phyloP scores from a whole-genome alignment of 2,888 invertebrate genomes.

The Brenthis hecate region DNA sequence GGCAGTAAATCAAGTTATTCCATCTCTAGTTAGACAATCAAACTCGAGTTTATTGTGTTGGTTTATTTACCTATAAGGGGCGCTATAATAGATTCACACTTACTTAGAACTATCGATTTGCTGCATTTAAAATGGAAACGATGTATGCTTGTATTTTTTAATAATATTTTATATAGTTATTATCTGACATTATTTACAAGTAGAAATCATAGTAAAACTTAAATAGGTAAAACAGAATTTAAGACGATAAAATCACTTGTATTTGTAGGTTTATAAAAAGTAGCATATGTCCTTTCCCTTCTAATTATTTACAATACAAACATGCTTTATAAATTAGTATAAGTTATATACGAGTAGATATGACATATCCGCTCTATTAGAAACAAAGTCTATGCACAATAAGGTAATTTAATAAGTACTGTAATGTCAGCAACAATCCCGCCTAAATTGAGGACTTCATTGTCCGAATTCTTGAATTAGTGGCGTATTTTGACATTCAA shows the following conservation, averaged over 20 bases:
- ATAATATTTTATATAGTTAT: too few relatives aligned
- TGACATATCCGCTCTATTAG: slow-evolving; percentile 10
- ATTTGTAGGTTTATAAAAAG: too few relatives aligned
- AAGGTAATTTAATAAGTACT: slow-evolving; percentile 31
- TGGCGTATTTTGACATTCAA: slow-evolving; percentile 17
- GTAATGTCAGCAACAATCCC: slow-evolving; percentile 30
- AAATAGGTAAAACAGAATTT: too few relatives aligned
- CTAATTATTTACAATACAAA: too few relatives aligned
- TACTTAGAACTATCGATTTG: slow-evolving; percentile 4
- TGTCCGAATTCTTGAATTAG: slow-evolving; percentile 9
- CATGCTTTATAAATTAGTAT: neutral
- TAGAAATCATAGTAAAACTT: too few relatives aligned
- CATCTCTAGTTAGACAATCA: slow-evolving; percentile 52
- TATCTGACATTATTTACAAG: too few relatives aligned
- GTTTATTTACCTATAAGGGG: slow-evolving; percentile 58
- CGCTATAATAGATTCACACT: slow-evolving; percentile 13
- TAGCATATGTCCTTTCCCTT: too few relatives aligned
- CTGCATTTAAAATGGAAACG: neutral
- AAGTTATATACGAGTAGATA: neutral
- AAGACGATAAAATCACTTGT: too few relatives aligned
- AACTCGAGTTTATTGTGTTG: slow-evolving; percentile 52
- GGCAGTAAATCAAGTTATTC: slow-evolving; percentile 40
- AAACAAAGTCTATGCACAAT: slow-evolving; percentile 2
- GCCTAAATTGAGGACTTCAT: slow-evolving; percentile 19
- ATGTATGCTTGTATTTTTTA: too few relatives aligned